Evolutionary conservation across 2,797 vertebrate genomes (phyloP).

Genomic region (Nannoperca australis): DNA sequence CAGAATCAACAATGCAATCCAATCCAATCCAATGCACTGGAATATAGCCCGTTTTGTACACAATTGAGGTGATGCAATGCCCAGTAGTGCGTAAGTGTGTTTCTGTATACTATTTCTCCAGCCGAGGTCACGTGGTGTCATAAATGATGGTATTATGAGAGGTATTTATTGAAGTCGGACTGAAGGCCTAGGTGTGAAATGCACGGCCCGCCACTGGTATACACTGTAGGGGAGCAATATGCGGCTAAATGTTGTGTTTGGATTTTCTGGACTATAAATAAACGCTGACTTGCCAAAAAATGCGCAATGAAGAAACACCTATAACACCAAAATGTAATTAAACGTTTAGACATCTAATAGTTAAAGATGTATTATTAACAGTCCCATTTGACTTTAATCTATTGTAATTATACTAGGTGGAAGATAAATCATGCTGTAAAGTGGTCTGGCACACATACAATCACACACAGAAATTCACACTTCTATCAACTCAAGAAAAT

Average conservation of each 20-base stretch:
- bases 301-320: not conserved
- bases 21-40: too few species aligned
- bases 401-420: not conserved
- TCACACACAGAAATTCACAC: constrained; percentile 17
- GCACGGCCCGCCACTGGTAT: too few species aligned
- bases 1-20: too few species aligned
- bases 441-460: constrained; percentile 7
- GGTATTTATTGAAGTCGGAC: too few species aligned
- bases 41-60: too few species aligned
- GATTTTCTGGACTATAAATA: not conserved
- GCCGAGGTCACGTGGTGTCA: too few species aligned
- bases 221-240: too few species aligned
- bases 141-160: too few species aligned
- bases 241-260: not conserved
- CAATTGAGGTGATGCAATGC: too few species aligned
- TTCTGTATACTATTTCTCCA: too few species aligned
- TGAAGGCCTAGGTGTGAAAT: too few species aligned
- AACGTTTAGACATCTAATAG: not conserved
- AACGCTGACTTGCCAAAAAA: not conserved
- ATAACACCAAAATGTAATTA: not conserved
- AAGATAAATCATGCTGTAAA: constrained; percentile 11
- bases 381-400: not conserved
- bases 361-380: not conserved
- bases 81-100: too few species aligned
- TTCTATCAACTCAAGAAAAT: constrained; percentile 3